phyloP scores from a whole-genome alignment of 2,113 vertebrate genomes.

The Ammospiza caudacuta region DNA sequence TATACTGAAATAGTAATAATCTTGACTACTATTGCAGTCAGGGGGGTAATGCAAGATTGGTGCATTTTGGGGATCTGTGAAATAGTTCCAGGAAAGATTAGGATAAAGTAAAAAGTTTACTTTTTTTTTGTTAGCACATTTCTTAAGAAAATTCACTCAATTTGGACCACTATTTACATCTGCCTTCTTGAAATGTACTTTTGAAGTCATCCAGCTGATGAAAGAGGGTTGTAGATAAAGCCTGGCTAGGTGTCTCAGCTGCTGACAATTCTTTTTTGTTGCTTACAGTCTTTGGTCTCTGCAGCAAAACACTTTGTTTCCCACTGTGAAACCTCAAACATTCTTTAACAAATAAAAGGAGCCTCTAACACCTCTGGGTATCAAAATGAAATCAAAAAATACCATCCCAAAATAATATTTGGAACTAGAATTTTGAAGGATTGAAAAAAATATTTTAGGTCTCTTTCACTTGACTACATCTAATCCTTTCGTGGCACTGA shows the following conservation, averaged over 20 bases:
- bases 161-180: not conserved
- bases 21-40: not conserved
- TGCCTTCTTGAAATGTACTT: not conserved
- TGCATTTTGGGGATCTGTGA: not conserved
- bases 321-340: not conserved
- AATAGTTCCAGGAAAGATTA: not conserved
- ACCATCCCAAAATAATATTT: not conserved
- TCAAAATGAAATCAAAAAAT: not conserved
- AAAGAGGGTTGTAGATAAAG: not conserved
- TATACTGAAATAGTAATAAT: not conserved
- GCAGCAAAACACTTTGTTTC: not conserved
- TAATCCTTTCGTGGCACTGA: not conserved
- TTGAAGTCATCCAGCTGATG: not conserved
- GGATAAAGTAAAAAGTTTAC: not conserved
- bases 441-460: not conserved
- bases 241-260: not conserved
- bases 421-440: not conserved
- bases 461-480: not conserved
- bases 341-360: not conserved
- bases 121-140: not conserved
- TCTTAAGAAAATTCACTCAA: not conserved
- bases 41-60: not conserved
- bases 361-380: not conserved
- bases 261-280: not conserved
- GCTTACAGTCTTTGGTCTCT: not conserved